Percentiles rank a stretch among this genome's conserved stretches.
phyloP scores from a whole-genome alignment of 2,888 invertebrate species.

The Diachrysia chrysitis region DNA sequence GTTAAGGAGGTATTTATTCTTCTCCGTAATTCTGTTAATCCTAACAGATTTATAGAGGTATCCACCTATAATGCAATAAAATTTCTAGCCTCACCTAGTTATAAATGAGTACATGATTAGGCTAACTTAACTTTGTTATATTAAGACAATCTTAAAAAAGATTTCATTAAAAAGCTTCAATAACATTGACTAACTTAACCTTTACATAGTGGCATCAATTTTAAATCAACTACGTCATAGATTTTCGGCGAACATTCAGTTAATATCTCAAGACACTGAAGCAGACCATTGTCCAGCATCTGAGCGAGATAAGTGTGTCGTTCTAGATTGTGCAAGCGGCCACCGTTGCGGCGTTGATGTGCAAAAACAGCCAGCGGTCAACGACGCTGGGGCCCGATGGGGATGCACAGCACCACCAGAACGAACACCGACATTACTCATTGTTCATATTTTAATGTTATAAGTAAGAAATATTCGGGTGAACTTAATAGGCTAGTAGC shows the following conservation, averaged over 20 bases:
- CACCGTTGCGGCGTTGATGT: slow-evolving; percentile 69
- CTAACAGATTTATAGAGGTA: too few species aligned
- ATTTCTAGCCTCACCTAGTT: too few species aligned
- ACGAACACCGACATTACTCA: slow-evolving; percentile 55
- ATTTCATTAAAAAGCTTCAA: too few species aligned
- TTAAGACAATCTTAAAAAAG: too few species aligned
- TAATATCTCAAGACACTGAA: slow-evolving; percentile 45
- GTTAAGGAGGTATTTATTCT: slow-evolving; percentile 10
- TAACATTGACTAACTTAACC: neutral
- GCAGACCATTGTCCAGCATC: slow-evolving; percentile 67
- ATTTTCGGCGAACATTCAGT: slow-evolving; percentile 49
- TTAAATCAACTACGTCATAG: slow-evolving; percentile 41
- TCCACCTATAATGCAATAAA: too few species aligned
- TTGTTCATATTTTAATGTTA: slow-evolving; percentile 54
- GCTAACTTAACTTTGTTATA: neutral
- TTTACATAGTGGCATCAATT: slow-evolving; percentile 17
- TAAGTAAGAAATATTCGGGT: slow-evolving; percentile 7
- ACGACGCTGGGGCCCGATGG: slow-evolving; percentile 84
- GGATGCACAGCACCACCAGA: slow-evolving; percentile 72
- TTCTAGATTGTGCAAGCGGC: slow-evolving; percentile 77
- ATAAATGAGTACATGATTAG: neutral
- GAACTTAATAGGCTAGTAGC: neutral
- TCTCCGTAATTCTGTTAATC: neutral
- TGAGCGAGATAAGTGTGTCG: slow-evolving; percentile 71
- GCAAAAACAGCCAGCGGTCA: slow-evolving; percentile 84